These are phyloP conservation scores for Crypturellus undulatus DNA, from an alignment of 2,113 vertebrate genomes.

Conservation along the genomic window DNA sequence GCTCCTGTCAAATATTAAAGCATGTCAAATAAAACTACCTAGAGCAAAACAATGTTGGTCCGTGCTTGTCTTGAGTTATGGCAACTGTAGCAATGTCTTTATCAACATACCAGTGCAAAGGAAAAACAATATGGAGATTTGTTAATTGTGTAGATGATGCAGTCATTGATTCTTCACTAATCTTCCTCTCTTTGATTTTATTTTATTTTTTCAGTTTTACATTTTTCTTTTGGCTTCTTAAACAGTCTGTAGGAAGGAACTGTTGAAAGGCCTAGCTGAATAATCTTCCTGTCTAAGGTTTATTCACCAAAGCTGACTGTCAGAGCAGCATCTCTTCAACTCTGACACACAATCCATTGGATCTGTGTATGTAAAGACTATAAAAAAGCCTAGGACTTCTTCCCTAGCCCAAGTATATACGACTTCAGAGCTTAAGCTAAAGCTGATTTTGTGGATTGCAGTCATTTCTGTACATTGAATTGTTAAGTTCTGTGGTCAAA, in stretches of 20 bases:
- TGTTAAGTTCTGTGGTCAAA: neutral
- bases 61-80: neutral
- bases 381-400: neutral
- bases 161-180: neutral
- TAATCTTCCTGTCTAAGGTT: neutral
- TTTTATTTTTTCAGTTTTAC: neutral
- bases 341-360: neutral
- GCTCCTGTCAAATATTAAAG: neutral
- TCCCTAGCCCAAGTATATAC: neutral
- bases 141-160: neutral
- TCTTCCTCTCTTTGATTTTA: neutral
- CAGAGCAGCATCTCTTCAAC: neutral
- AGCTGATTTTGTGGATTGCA: neutral
- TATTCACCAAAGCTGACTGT: neutral
- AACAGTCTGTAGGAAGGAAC: neutral
- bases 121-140: neutral
- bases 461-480: neutral
- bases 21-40: neutral
- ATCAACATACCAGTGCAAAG: neutral
- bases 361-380: neutral
- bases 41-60: neutral
- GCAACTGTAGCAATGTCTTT: neutral
- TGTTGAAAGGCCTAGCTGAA: neutral
- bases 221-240: neutral
- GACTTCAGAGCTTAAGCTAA: neutral